These are phyloP conservation scores for Otolemur garnettii DNA, from an alignment of 2,113 vertebrate species.

Conservation along the genomic window DNA sequence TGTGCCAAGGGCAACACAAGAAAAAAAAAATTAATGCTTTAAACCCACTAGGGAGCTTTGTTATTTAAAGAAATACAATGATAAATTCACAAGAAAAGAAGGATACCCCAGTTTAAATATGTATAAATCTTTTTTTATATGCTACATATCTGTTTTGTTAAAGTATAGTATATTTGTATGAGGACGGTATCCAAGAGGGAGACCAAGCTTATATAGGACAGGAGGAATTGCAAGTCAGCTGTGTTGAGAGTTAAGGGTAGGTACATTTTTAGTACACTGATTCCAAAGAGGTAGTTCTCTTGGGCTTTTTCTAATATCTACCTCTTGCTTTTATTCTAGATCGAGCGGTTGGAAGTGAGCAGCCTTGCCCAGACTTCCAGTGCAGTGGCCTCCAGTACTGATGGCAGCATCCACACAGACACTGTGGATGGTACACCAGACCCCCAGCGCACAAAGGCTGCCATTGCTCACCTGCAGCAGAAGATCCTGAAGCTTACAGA, in stretches of 20 bases:
- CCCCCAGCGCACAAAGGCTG: slow-evolving; percentile 96
- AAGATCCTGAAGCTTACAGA: slow-evolving; percentile 98
- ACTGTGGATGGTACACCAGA: slow-evolving; percentile 92
- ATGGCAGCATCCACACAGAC: slow-evolving; percentile 90
- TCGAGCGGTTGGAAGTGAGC: slow-evolving; percentile 95
- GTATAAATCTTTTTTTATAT: background rate
- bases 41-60: slow-evolving; percentile 3
- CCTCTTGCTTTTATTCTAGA: slow-evolving; percentile 86
- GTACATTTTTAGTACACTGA: background rate
- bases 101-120: background rate
- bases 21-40: slow-evolving; percentile 15
- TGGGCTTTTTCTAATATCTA: slow-evolving; percentile 23
- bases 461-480: slow-evolving; percentile 96
- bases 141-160: background rate
- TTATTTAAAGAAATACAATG: slow-evolving; percentile 47
- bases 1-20: no score
- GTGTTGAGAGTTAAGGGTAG: background rate
- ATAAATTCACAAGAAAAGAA: background rate
- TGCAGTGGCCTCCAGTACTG: slow-evolving; percentile 92
- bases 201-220: background rate
- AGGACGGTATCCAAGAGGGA: background rate
- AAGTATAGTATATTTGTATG: background rate
- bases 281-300: background rate
- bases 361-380: slow-evolving; percentile 92
- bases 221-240: background rate